Evolutionary conservation across 1,140 invertebrate genomes (phyloP).

Genomic region (Orchesella cincta): DNA sequence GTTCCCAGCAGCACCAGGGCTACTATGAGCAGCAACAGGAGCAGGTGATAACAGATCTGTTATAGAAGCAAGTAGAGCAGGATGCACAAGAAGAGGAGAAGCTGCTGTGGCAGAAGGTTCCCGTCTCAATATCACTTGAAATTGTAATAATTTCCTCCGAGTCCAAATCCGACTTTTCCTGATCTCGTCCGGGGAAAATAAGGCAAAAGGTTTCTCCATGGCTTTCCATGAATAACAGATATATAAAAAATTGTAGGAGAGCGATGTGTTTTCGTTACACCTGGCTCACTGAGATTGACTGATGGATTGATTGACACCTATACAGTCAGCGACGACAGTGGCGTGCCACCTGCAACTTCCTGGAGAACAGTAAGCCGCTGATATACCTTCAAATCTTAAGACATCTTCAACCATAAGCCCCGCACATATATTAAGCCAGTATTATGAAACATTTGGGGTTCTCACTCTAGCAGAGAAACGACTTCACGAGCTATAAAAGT

Average conservation of each 20-base stretch:
- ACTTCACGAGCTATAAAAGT: too few relatives aligned
- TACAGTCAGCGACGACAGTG: neutral
- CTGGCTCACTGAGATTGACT: neutral
- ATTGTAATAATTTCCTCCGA: slow-evolving; percentile 29
- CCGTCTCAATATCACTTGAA: slow-evolving; percentile 23
- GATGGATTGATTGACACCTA: neutral
- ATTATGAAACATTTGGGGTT: too few relatives aligned
- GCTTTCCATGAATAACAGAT: slow-evolving; percentile 9
- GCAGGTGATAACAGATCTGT: slow-evolving; percentile 1
- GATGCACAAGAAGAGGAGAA: neutral
- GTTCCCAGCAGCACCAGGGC: neutral
- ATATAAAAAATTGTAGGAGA: neutral
- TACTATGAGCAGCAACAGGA: slow-evolving; percentile 26
- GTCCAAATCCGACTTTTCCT: slow-evolving; percentile 28
- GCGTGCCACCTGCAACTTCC: too few relatives aligned
- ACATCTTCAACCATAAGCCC: too few relatives aligned
- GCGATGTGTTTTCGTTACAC: neutral
- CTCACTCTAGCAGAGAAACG: too few relatives aligned
- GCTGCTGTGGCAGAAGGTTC: neutral
- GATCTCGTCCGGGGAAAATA: slow-evolving; percentile 27
- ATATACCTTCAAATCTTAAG: too few relatives aligned
- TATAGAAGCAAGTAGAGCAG: slow-evolving; percentile 7
- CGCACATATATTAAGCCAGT: too few relatives aligned
- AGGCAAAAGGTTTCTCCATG: slow-evolving; percentile 21
- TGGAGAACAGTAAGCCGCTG: too few relatives aligned